Base-by-base conservation (phyloP, 1,140 invertebrate species). In the Pogonognathellus flavescens region DNA sequence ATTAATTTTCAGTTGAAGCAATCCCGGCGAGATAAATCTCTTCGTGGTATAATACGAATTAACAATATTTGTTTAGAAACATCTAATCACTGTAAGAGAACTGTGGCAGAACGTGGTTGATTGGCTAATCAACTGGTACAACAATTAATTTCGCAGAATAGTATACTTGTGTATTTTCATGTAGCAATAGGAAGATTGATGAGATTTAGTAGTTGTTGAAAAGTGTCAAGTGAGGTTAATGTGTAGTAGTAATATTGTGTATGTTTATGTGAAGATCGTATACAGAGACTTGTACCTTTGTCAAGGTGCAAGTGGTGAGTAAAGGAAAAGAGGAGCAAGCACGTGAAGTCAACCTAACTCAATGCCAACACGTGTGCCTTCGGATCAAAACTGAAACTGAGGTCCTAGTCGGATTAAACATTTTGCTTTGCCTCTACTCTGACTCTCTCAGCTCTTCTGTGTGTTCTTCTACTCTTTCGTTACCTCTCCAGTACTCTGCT, bases 311-410 rank as follows among this genome's bases (percentile, higher is more conserved):
- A 86, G 82, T 84, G 70, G 82, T 83, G 81, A 86, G 85, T 86
- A 83, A 83, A 86, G 85, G 59, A 80, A 82, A 83, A 70, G 16
- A 25, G 59, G 66, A 72, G 86, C 82, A 84, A 84, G 86, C 86
- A 86, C 86, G 86, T 86, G 86, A 86, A 86, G 86, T 84, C 70
- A 72, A 83, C 83, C 60, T n/a, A 70, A 70, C 22, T 82, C 83
- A 86, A 62, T 84, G 57, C 80, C 86, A 84, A 83, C 86, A 86
- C 86, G 86, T 86, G 86, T 86, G 86, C 82, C 80, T 86, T 86
- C 85, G 85, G 85, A 86, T 86, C 85, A 86, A 83, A 86, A 86
- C 85, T 84, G 83, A 86, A 83, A 86, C 86, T 84, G 86, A 84
- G 70, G 81, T 80, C 57, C 70, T 80, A 31, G 85, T 86, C 82